phyloP scores from a whole-genome alignment of 2,113 vertebrate genomes.

The Sphyrna mokarran region DNA sequence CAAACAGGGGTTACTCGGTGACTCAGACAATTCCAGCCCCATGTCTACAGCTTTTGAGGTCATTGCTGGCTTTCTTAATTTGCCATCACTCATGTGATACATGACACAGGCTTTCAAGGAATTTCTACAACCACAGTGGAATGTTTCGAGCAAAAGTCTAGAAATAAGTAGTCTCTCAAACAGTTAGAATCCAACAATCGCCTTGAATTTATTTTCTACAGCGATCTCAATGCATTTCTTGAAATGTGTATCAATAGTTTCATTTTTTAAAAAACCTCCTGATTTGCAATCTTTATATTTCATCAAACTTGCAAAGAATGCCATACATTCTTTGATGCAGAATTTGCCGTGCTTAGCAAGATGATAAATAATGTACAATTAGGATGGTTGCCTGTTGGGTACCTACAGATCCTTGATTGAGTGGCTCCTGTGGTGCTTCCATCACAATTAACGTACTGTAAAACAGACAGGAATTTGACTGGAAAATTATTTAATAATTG shows the following conservation, averaged over 20 bases:
- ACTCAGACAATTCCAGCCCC: neutral
- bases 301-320: neutral
- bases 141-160: neutral
- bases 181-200: neutral
- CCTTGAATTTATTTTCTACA: neutral
- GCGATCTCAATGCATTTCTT: neutral
- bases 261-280: neutral
- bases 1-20: neutral
- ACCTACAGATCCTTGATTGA: neutral
- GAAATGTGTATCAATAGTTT: neutral
- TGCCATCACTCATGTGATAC: neutral
- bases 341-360: neutral
- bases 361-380: neutral
- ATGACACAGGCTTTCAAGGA: neutral
- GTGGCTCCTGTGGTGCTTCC: neutral
- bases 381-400: neutral
- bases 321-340: neutral
- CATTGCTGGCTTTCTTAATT: neutral
- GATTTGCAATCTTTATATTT: neutral
- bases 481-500: neutral
- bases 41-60: slow-evolving; percentile 22
- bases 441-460: slow-evolving; percentile 3
- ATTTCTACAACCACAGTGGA: neutral
- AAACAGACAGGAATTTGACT: slow-evolving; percentile 4
- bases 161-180: neutral